These are phyloP conservation scores for Troides helena DNA, from an alignment of 2,888 invertebrate genomes.

Conservation along the genomic window DNA sequence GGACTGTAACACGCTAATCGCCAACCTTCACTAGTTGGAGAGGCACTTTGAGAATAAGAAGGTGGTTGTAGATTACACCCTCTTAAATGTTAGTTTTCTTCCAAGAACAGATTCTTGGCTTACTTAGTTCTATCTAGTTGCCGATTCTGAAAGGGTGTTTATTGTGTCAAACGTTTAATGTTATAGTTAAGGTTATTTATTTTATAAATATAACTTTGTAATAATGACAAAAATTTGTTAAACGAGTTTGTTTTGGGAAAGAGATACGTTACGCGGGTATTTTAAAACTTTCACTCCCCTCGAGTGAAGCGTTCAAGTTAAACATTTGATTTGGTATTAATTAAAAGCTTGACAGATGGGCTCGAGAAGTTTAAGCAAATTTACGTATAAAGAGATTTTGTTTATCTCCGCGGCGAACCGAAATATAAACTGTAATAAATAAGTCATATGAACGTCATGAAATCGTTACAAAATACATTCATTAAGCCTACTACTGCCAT, in stretches of 20 bases:
- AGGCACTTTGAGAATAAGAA: no score
- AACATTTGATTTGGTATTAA: constrained; percentile 21
- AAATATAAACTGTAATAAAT: background rate
- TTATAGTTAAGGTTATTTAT: no score
- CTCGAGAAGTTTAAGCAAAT: constrained; percentile 5
- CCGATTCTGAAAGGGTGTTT: no score
- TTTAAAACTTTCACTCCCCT: constrained; percentile 4
- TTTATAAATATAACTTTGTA: background rate
- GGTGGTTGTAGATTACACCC: no score
- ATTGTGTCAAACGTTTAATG: no score
- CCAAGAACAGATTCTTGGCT: no score
- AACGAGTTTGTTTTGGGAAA: background rate
- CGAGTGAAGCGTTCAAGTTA: constrained; percentile 12
- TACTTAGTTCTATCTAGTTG: no score
- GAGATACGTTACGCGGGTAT: constrained; percentile 1
- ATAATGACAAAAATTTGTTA: background rate
- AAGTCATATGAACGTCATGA: background rate
- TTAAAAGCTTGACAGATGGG: constrained; percentile 15
- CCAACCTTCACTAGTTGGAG: no score
- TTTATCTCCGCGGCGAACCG: background rate
- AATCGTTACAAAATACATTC: background rate
- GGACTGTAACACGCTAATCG: no score
- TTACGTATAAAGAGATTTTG: constrained; percentile 3
- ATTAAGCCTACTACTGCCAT: background rate
- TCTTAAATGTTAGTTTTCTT: no score